Base-by-base conservation (phyloP, 2,113 vertebrate genomes). In the Eudyptes chrysolophus region DNA sequence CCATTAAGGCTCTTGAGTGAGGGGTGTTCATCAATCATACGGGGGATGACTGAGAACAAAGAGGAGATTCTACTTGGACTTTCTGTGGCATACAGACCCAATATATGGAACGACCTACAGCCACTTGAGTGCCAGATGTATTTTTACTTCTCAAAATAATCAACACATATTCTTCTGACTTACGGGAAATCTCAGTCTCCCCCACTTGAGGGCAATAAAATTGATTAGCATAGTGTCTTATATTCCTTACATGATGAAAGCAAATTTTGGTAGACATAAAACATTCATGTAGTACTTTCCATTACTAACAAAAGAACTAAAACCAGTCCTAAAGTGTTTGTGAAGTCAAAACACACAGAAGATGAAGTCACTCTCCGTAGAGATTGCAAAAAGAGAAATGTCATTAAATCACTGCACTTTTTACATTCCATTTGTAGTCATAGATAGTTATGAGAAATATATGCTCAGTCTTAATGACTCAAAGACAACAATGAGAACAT, bases 351-450 rank as follows among this genome's bases (percentile, higher is more conserved):
- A 46, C 11, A 19, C 9, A 46, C 1, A n/a, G 49, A 77, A 62
- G 20, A 80, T 29, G 7, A 84, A 82, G 24, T 40, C 22, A 66
- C 9, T 58, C 36, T 77, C 38, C 0, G 0, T 0, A 65, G n/a
- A 83, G 25, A 55, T 58, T 46, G 13, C 27, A 54, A 89, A 70
- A 68, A 25, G 34, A 81, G 32, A 46, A 72, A 14, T 36, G 30
- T 20, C 48, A 78, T 74, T 87, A 58, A 62, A 68, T 79, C 70
- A 69, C 32, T 83, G 20, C 29, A 44, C 24, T 52, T 87, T 46
- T 54, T 42, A 60, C 29, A 60, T 38, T 71, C 34, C 34, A 19
- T 90, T 55, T 90, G 30, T 69, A 87, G 58, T 84, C 34, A 48
- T 1, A 84, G 4, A 29, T 2, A 42, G 22, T 40, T 65, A 57